Percentiles rank a stretch among this genome's conserved stretches.
Conservation (phyloP, 2,797 vertebrate genomes). For the Ambastaia sidthimunki region DNA sequence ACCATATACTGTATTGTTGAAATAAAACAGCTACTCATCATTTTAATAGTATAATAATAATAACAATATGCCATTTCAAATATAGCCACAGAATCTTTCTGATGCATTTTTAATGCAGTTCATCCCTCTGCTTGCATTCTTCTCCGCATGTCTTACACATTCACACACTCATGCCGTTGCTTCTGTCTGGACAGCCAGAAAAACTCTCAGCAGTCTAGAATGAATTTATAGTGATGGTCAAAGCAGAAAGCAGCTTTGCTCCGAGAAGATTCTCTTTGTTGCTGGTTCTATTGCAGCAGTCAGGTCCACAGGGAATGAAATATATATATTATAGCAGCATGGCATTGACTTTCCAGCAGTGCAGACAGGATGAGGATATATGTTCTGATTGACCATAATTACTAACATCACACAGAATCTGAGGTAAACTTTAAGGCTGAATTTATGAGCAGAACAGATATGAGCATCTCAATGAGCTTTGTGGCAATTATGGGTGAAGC, state of each 20-base stretch:
- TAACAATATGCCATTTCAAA: no score
- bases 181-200: neutral
- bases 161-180: neutral
- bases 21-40: no score
- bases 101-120: no score
- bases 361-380: slow-evolving; percentile 20
- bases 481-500: neutral
- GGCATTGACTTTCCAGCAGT: slow-evolving; percentile 5
- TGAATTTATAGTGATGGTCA: slow-evolving; percentile 10
- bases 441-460: slow-evolving; percentile 1
- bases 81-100: no score
- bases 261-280: slow-evolving; percentile 33
- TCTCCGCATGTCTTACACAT: neutral
- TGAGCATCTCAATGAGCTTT: neutral
- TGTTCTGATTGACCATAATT: slow-evolving; percentile 10
- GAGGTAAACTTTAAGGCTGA: neutral
- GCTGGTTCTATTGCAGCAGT: slow-evolving; percentile 8
- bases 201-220: neutral
- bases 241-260: slow-evolving; percentile 33
- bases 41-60: no score
- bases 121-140: no score
- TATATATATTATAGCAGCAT: slow-evolving; percentile 2
- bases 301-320: slow-evolving; percentile 1
- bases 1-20: no score
- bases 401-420: neutral